phyloP scores from a whole-genome alignment of 2,113 vertebrate species.

The Ramphastos sulfuratus region DNA sequence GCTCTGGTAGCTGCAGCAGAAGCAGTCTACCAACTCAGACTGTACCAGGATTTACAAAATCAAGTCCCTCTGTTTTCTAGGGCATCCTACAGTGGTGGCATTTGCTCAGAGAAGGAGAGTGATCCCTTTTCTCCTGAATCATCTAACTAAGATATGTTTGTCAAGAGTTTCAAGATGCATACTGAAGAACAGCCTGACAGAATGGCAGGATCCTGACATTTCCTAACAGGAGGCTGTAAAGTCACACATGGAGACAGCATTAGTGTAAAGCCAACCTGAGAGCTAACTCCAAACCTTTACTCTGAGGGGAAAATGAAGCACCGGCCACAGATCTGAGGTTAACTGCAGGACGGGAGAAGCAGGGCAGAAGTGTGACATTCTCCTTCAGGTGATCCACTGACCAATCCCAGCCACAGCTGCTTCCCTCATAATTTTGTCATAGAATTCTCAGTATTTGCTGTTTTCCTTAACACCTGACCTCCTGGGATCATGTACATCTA shows the following conservation, averaged over 20 bases:
- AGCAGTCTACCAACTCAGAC: neutral
- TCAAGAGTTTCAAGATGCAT: neutral
- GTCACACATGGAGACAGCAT: neutral
- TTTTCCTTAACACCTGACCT: neutral
- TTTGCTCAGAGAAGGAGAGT: neutral
- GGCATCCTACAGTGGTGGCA: neutral
- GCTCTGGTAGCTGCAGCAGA: fast-evolving
- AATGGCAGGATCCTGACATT: neutral
- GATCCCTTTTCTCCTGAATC: neutral
- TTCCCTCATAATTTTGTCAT: neutral
- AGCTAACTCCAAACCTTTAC: neutral
- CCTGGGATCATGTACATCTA: neutral
- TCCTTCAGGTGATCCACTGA: neutral
- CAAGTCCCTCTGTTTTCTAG: neutral
- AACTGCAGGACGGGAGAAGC: neutral
- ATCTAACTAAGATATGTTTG: neutral
- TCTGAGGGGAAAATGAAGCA: neutral
- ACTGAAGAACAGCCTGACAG: neutral
- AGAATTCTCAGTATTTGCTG: neutral
- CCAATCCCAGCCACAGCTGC: neutral
- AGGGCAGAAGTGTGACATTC: neutral
- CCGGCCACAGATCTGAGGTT: neutral
- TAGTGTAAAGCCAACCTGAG: neutral
- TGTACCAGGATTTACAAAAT: neutral
- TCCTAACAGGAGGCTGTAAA: neutral